These are phyloP conservation scores for Parambassis ranga DNA, from an alignment of 2,797 vertebrate species.

Conservation along the genomic window DNA sequence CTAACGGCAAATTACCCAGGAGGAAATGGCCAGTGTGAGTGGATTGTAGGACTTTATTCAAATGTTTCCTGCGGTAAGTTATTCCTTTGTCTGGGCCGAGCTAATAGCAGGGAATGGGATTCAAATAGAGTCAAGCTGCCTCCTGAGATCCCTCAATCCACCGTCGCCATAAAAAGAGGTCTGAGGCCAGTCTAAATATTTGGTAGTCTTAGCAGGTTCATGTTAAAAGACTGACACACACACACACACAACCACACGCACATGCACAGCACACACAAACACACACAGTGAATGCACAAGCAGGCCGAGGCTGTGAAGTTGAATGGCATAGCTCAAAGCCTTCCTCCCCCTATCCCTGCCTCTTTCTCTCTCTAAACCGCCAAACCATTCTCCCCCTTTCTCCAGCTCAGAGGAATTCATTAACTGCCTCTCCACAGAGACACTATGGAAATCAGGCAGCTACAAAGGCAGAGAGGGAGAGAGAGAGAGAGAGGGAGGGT, in stretches of 20 bases:
- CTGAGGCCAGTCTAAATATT: constrained; percentile 83
- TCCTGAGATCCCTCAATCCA: constrained; percentile 80
- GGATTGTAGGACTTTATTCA: constrained; percentile 73
- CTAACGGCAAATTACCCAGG: constrained; percentile 61
- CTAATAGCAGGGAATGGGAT: constrained; percentile 80
- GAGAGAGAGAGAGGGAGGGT: constrained; percentile 76
- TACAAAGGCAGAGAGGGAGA: constrained; percentile 92
- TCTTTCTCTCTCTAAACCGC: constrained; percentile 81
- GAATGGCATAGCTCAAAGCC: constrained; percentile 98
- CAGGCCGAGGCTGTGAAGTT: constrained; percentile 93
- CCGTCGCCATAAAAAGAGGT: constrained; percentile 71
- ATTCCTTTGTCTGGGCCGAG: constrained; percentile 78
- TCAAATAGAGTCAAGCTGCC: constrained; percentile 82
- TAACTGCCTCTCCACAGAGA: constrained; percentile 97
- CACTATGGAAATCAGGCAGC: constrained; percentile 96
- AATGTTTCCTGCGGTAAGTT: constrained; percentile 78
- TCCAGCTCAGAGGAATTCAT: constrained; percentile 97
- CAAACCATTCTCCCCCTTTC: constrained; percentile 89
- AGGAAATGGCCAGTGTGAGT: constrained; percentile 63
- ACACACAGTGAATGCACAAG: constrained; percentile 90
- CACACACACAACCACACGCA: constrained; percentile 35
- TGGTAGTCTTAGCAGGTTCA: constrained; percentile 87
- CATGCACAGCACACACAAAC: constrained; percentile 48
- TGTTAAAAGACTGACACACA: constrained; percentile 84
- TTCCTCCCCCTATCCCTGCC: constrained; percentile 77